Conservation (phyloP, 2,797 vertebrate species). For the Oreonectes daqikongensis region DNA sequence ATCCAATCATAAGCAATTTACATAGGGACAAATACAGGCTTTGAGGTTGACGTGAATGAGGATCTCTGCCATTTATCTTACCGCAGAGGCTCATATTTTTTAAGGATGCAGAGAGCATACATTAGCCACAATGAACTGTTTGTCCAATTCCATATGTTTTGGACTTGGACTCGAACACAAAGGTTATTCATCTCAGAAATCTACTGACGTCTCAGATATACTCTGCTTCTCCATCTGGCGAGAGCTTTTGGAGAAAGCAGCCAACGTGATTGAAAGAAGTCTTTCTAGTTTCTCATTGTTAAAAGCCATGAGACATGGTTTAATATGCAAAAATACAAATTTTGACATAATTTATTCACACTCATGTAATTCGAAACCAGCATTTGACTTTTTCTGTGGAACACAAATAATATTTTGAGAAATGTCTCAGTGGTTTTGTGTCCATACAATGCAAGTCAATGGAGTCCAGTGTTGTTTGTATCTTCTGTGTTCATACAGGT, state of each 20-base stretch:
- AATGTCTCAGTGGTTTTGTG: no score
- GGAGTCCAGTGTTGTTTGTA: no score
- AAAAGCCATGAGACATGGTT: no score
- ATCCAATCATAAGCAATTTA: slow-evolving; percentile 13
- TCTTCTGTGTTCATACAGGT: no score
- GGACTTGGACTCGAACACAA: neutral
- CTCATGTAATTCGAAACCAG: no score
- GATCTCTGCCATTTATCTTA: slow-evolving; percentile 7
- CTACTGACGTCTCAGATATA: neutral
- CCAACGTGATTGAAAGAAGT: slow-evolving; percentile 10
- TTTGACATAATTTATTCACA: no score
- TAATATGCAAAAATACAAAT: no score
- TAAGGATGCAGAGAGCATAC: slow-evolving; percentile 17
- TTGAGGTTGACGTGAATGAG: slow-evolving; percentile 6
- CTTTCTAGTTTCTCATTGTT: slow-evolving; percentile 8
- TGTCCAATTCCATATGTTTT: slow-evolving; percentile 40
- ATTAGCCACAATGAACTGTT: slow-evolving; percentile 36
- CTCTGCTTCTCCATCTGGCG: slow-evolving; percentile 19
- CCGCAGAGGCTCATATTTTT: slow-evolving; percentile 10
- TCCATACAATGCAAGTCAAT: no score
- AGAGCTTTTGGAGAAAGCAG: slow-evolving; percentile 17
- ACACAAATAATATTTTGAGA: no score
- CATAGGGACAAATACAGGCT: slow-evolving; percentile 1
- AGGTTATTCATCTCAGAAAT: slow-evolving; percentile 33
- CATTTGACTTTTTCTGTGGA: no score